phyloP scores from a whole-genome alignment of 2,113 vertebrate species.

The Stigmatopora argus region DNA sequence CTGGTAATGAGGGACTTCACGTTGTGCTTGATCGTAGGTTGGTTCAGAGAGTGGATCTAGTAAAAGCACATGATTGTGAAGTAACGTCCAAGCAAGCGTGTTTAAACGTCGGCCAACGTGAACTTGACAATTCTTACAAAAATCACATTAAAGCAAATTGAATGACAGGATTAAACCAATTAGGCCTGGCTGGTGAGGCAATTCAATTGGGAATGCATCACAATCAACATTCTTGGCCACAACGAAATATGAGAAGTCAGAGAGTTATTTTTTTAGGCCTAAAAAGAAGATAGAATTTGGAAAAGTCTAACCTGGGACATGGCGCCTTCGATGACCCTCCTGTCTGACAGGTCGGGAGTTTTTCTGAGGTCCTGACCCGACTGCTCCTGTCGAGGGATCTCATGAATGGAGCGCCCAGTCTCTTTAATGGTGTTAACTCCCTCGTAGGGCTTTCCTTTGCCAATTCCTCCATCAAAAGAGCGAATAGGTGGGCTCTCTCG shows the following conservation, averaged over 20 bases:
- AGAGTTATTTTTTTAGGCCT: background rate
- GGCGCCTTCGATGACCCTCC: constrained; percentile 81
- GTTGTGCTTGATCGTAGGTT: constrained; percentile 93
- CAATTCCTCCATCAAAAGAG: constrained; percentile 89
- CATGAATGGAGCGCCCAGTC: constrained; percentile 95
- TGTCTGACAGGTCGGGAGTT: constrained; percentile 83
- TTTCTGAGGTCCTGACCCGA: constrained; percentile 84
- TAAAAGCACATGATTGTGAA: background rate
- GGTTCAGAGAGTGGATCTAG: constrained; percentile 86
- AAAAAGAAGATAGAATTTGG: background rate
- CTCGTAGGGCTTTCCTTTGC: constrained; percentile 93
- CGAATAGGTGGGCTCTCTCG: constrained; percentile 89
- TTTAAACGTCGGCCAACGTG: background rate
- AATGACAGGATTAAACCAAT: background rate
- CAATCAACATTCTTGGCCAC: no score
- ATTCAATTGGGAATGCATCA: no score
- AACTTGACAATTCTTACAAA: background rate
- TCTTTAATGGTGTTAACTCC: constrained; percentile 95
- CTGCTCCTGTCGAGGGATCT: constrained; percentile 91
- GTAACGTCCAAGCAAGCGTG: background rate
- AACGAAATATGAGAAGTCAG: no score
- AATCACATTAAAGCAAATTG: no score
- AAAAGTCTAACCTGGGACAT: constrained; percentile 82
- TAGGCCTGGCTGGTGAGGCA: background rate
- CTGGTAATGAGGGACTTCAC: constrained; percentile 96